phyloP scores from a whole-genome alignment of 64 coral and sea anemone species.

The Stichodactyla helianthus region DNA sequence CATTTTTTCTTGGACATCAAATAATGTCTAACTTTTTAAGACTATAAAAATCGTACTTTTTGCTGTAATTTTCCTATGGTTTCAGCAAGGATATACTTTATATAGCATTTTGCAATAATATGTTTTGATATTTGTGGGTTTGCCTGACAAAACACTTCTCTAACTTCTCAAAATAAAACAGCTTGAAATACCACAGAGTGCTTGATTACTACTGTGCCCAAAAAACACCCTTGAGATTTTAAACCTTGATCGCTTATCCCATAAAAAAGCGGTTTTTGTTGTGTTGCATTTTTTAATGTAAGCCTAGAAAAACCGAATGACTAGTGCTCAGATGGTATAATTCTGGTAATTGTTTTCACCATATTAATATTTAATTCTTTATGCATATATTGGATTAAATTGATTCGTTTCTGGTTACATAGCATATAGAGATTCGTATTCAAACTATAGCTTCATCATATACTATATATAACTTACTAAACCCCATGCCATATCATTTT shows the following conservation, averaged over 20 bases:
- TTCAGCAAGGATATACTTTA: background rate
- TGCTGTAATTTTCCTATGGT: background rate
- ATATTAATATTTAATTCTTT: background rate
- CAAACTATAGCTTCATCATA: background rate
- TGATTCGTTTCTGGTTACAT: background rate
- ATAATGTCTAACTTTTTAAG: too few species aligned
- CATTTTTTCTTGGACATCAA: too few species aligned
- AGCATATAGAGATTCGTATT: background rate
- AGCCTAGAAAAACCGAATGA: background rate
- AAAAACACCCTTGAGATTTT: background rate
- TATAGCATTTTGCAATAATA: background rate
- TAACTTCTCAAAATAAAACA: background rate
- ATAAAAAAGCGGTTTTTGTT: too few species aligned
- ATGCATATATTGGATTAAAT: background rate
- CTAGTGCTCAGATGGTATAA: background rate
- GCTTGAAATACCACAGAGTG: background rate
- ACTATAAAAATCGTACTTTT: too few species aligned
- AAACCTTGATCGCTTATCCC: background rate
- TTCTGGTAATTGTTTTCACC: background rate
- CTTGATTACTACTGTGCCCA: background rate
- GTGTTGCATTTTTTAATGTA: background rate
- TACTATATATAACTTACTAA: background rate
- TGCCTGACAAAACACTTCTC: background rate
- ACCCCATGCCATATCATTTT: background rate
- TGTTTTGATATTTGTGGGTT: conserved; percentile 8